phyloP scores from a whole-genome alignment of 2,113 vertebrate species.

The Rhineura floridana region DNA sequence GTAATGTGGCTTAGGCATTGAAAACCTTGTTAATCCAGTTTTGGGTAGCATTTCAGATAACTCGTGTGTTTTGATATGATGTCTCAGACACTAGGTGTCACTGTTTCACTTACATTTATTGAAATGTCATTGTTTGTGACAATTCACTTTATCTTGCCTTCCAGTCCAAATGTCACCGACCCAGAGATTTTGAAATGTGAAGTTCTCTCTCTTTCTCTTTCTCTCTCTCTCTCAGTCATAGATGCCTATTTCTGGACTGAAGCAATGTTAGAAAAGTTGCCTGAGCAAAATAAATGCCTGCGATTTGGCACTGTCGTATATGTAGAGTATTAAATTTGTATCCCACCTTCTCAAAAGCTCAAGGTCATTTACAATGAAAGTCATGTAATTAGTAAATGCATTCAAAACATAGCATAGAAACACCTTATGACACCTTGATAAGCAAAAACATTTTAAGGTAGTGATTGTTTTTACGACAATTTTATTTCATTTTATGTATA shows the following conservation, averaged over 20 bases:
- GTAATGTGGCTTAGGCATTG: neutral
- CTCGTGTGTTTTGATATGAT: no score
- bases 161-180: neutral
- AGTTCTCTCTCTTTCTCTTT: neutral
- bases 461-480: no score
- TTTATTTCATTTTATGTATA: no score
- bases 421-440: neutral
- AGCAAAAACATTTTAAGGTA: no score
- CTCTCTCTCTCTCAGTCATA: no score
- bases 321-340: neutral
- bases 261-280: neutral
- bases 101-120: slow-evolving; percentile 69
- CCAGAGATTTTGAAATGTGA: neutral
- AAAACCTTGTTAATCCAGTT: neutral
- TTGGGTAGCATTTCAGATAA: no score
- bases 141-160: neutral
- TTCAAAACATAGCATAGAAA: neutral
- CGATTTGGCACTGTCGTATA: neutral
- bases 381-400: neutral
- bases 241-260: neutral
- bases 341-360: neutral
- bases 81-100: slow-evolving; percentile 78
- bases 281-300: neutral
- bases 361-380: no score
- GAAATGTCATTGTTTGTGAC: slow-evolving; percentile 1